phyloP scores from a whole-genome alignment of 92 coral and sea anemone genomes.

The Epizoanthus stellaris region DNA sequence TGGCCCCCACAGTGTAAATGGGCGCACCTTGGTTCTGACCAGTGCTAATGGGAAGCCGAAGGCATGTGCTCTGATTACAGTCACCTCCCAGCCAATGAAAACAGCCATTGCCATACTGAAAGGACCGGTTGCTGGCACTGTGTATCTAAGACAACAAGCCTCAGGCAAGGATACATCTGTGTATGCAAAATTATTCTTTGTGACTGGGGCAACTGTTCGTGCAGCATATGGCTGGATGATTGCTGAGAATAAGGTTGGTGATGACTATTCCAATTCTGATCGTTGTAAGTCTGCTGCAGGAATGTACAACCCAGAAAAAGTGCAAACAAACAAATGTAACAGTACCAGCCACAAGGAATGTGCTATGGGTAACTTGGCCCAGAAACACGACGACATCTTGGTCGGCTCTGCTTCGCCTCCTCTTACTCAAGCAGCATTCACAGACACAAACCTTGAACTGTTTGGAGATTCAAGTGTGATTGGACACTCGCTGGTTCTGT shows the following conservation, averaged over 20 bases:
- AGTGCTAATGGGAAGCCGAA: slow-evolving; percentile 49
- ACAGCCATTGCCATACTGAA: slow-evolving; percentile 78
- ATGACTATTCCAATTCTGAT: slow-evolving; percentile 32
- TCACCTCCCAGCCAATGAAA: slow-evolving; percentile 35
- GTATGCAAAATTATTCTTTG: slow-evolving; percentile 76
- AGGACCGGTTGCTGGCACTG: slow-evolving; percentile 86
- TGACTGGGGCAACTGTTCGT: slow-evolving; percentile 42
- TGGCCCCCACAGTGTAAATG: slow-evolving; percentile 75
- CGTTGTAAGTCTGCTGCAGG: slow-evolving; percentile 51
- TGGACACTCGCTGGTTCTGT: slow-evolving; percentile 75
- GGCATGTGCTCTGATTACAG: slow-evolving; percentile 87
- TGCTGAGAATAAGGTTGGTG: slow-evolving; percentile 41
- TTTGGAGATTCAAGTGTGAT: slow-evolving; percentile 66
- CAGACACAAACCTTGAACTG: slow-evolving; percentile 73
- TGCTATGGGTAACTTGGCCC: slow-evolving; percentile 66
- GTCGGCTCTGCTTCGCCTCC: slow-evolving; percentile 72
- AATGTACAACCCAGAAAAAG: slow-evolving; percentile 56
- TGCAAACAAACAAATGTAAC: slow-evolving; percentile 48
- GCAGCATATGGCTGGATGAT: slow-evolving; percentile 61
- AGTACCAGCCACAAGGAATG: slow-evolving; percentile 51
- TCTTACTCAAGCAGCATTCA: slow-evolving; percentile 63
- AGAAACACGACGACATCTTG: slow-evolving; percentile 59
- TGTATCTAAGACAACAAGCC: slow-evolving; percentile 76
- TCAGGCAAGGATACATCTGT: slow-evolving; percentile 63
- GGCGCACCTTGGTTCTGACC: slow-evolving; percentile 81